These are phyloP conservation scores for Callyntrura sp. DNA, from an alignment of 2,888 invertebrate species.

Conservation along the genomic window DNA sequence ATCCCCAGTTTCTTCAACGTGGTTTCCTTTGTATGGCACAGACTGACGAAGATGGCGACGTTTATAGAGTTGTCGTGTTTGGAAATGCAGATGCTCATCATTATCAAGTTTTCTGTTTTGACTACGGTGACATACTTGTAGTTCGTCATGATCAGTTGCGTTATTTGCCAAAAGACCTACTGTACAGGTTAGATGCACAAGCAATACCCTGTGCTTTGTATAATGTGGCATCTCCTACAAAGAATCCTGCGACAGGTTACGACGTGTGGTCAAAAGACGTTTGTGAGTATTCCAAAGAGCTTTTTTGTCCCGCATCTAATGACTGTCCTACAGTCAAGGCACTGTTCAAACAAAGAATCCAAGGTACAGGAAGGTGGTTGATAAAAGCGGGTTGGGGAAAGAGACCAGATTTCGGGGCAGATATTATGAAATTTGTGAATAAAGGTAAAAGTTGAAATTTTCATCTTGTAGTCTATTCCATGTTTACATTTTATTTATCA, in stretches of 20 bases:
- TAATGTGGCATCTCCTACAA: constrained; percentile 42
- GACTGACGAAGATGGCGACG: constrained; percentile 26
- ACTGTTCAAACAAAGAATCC: constrained; percentile 48
- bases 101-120: constrained; percentile 52
- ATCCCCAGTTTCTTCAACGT: constrained; percentile 51
- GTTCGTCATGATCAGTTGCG: constrained; percentile 46
- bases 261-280: constrained; percentile 29
- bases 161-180: constrained; percentile 29
- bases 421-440: constrained; percentile 55
- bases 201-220: constrained; percentile 46
- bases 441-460: background rate
- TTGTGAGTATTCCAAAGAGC: background rate
- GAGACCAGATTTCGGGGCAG: constrained; percentile 14
- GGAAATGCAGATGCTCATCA: constrained; percentile 21
- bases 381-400: constrained; percentile 29
- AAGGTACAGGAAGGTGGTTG: constrained; percentile 31
- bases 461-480: background rate
- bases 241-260: constrained; percentile 9
- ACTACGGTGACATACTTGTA: constrained; percentile 36
- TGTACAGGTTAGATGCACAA: constrained; percentile 39
- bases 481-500: constrained; percentile 2
- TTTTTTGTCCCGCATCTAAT: background rate
- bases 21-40: constrained; percentile 39
- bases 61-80: constrained; percentile 58
- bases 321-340: constrained; percentile 39